Conservation (phyloP, 2,888 invertebrate species). For the Drosophila barbarae region DNA sequence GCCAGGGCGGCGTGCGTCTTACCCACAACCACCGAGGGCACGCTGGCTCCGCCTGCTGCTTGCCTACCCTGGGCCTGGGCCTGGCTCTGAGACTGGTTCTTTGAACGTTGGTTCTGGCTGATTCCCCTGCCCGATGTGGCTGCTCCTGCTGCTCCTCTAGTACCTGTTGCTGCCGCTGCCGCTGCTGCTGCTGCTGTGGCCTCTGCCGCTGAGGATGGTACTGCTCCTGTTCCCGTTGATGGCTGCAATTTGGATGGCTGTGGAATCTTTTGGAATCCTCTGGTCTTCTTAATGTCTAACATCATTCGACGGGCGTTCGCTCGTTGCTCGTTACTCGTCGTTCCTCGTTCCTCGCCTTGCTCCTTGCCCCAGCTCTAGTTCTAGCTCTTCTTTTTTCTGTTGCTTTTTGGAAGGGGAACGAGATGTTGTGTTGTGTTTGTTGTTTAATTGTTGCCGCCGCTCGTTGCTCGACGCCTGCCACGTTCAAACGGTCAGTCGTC, state of each 20-base stretch:
- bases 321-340: slow-evolving; percentile 4
- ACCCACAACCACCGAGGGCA: slow-evolving; percentile 27
- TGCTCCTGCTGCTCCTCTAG: background rate
- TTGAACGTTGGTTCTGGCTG: slow-evolving; percentile 1
- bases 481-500: slow-evolving; percentile 4
- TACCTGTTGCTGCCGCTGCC: slow-evolving; percentile 6
- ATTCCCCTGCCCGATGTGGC: background rate
- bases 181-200: slow-evolving; percentile 15
- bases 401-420: slow-evolving; percentile 13
- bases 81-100: background rate
- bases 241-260: slow-evolving; percentile 65
- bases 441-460: slow-evolving; percentile 4
- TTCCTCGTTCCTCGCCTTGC: slow-evolving; percentile 1
- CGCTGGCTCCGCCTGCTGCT: slow-evolving; percentile 2
- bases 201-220: slow-evolving; percentile 4
- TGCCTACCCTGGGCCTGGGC: background rate
- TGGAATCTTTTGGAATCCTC: slow-evolving; percentile 76
- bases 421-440: slow-evolving; percentile 35
- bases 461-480: slow-evolving; percentile 14
- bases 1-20: slow-evolving; percentile 23
- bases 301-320: slow-evolving; percentile 62
- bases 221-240: slow-evolving; percentile 33
- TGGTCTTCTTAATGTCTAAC: slow-evolving; percentile 76
- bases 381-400: slow-evolving; percentile 6
- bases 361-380: background rate